Evolutionary conservation across 2,113 vertebrate genomes (phyloP).

Genomic region (Oryzias woworae): DNA sequence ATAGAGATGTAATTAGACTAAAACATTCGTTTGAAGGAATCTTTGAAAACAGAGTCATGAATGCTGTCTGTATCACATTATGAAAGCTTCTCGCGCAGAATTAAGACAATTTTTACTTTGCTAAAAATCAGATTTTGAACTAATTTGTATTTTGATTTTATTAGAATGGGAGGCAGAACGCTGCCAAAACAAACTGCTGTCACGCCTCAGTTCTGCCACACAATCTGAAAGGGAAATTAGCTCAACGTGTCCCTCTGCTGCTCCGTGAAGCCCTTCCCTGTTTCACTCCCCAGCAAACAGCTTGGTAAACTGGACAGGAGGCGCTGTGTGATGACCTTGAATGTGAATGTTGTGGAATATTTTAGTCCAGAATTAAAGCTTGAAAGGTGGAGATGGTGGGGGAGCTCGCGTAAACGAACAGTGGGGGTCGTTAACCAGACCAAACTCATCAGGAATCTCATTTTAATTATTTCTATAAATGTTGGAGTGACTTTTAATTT

Average conservation of each 20-base stretch:
- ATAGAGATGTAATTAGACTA: too few relatives aligned
- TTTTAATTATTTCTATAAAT: too few relatives aligned
- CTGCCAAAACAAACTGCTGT: slow-evolving; percentile 71
- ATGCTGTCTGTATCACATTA: too few relatives aligned
- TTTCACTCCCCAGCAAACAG: slow-evolving; percentile 15
- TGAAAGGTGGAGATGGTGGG: neutral
- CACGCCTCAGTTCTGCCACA: slow-evolving; percentile 49
- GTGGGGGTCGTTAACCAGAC: slow-evolving; percentile 12
- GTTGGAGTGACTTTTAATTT: too few relatives aligned
- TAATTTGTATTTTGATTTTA: neutral
- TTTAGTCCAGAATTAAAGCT: slow-evolving; percentile 22
- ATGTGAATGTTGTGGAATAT: slow-evolving; percentile 37
- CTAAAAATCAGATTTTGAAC: too few relatives aligned
- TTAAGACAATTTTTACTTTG: too few relatives aligned
- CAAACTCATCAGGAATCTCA: neutral
- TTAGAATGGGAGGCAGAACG: slow-evolving; percentile 38
- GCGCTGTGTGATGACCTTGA: slow-evolving; percentile 38
- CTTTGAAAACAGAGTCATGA: too few relatives aligned
- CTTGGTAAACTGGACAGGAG: slow-evolving; percentile 18
- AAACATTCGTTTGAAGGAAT: too few relatives aligned
- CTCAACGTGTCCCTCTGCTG: slow-evolving; percentile 51
- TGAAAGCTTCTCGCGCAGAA: too few relatives aligned
- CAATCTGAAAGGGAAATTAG: slow-evolving; percentile 71
- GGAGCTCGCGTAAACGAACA: slow-evolving; percentile 21
- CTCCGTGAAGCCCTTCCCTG: slow-evolving; percentile 23